Percentiles rank a stretch among this genome's conserved stretches.
Conservation (phyloP, 2,113 vertebrate species). For the Mugil cephalus region DNA sequence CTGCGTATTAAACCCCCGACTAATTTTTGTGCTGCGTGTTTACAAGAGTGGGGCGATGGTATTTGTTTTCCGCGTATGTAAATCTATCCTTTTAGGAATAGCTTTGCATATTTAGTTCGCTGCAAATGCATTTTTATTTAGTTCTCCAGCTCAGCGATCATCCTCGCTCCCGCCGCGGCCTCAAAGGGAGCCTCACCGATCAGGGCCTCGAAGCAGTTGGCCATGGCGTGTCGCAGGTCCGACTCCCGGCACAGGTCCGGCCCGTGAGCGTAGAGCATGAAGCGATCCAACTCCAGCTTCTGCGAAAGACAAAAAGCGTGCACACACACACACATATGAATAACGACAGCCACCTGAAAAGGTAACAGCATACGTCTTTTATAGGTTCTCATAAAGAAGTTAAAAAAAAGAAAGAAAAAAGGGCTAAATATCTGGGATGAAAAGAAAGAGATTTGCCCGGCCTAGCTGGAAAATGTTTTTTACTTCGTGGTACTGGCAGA, state of each 20-base stretch:
- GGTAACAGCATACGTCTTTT: constrained; percentile 48
- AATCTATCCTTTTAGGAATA: constrained; percentile 44
- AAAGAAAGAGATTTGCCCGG: constrained; percentile 65
- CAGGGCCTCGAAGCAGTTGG: constrained; percentile 98
- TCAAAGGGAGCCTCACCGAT: constrained; percentile 88
- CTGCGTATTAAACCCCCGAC: not conserved
- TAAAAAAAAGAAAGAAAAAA: constrained; percentile 53
- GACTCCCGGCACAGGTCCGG: constrained; percentile 98
- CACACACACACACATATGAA: constrained; percentile 32
- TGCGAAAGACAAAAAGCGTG: constrained; percentile 76
- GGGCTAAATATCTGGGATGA: too few species aligned
- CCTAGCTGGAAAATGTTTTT: constrained; percentile 68
- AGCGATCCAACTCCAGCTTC: constrained; percentile 98
- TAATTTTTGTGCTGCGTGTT: constrained; percentile 19
- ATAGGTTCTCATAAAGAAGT: constrained; percentile 31
- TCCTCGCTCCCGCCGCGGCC: not conserved
- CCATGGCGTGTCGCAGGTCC: constrained; percentile 98
- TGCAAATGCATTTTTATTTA: constrained; percentile 14
- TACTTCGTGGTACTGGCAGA: constrained; percentile 73
- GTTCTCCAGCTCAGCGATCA: not conserved
- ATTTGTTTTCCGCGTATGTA: constrained; percentile 47
- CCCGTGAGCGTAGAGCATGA: constrained; percentile 99
- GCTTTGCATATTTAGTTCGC: constrained; percentile 49
- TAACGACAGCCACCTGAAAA: constrained; percentile 57
- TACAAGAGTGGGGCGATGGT: not conserved